Evolutionary conservation across 35 echinoderm and acorn worm genomes (phyloP), one percentile per base, ranked within the genome.

Genomic region (Strongylocentrotus purpuratus): DNA sequence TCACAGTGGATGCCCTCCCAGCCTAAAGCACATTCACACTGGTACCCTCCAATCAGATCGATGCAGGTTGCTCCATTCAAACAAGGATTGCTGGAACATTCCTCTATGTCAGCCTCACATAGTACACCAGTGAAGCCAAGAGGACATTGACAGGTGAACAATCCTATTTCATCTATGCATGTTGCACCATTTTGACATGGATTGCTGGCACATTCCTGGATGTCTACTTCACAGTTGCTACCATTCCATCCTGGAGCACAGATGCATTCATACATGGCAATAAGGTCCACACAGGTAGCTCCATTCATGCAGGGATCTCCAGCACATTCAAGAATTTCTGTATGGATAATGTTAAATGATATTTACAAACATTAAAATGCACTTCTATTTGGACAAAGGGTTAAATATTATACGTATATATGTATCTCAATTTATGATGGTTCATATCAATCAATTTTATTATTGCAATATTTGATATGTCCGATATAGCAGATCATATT

Each of bases 11-110:
- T 45, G 4, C 97, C 97, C n/a, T 35, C 46, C 61, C 95, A 98
- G 25, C 96, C 96, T 7, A 48, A 31, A 18, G 45, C 20, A 95
- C 97, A 98, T 41, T 61, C 33, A 65, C 97, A 98, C 2, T 31
- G n/a, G 33, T 95, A 98, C 2, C 94, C 96, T 52, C 94, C 95
- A n/a, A 95, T 88, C 86, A 93, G 94, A 55, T 98, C 96, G 15
- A 94, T 33, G 88, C 97, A 98, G 2, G 94, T 88, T 31, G 94
- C 97, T n/a, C 94, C 95, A 86, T 98, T 96, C 58, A 94, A 85
- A 94, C 97, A 98, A 8, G 97, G 97, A 61, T 95, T 96, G 22
- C 96, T 96, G 13, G 93, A 46, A 86, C 97, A 98, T 92, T 98
- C 97, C 20, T 95, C 25, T 7, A 98, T 95, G 59, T 98, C 96